Conservation (phyloP, 2,113 vertebrate genomes). For the Lagopus muta region DNA sequence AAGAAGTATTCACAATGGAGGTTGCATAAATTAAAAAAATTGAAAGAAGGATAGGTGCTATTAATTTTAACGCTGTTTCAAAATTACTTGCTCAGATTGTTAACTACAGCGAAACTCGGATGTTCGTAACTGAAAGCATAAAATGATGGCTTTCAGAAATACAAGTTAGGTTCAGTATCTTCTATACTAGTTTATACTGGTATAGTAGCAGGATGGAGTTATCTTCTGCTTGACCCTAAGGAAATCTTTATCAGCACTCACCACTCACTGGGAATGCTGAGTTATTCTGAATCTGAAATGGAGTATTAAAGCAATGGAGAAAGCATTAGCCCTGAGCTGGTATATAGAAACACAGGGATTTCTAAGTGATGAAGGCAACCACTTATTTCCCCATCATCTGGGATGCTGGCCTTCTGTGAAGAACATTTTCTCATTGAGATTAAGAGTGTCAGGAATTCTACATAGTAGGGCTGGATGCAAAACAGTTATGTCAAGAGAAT, state of each 20-base stretch:
- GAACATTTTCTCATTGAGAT: not conserved
- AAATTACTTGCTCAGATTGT: not conserved
- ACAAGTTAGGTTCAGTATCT: not conserved
- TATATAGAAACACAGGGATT: not conserved
- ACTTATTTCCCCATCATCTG: not conserved
- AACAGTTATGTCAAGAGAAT: not conserved
- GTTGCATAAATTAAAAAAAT: not conserved
- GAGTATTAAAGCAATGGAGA: not conserved
- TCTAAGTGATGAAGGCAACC: not conserved
- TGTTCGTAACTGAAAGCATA: not conserved
- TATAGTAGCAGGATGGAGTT: not conserved
- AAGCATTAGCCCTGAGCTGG: not conserved
- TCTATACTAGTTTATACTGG: not conserved
- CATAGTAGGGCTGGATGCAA: not conserved
- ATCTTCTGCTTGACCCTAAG: not conserved
- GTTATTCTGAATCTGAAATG: not conserved
- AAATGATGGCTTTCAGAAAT: not conserved
- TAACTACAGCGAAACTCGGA: not conserved
- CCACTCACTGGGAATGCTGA: not conserved
- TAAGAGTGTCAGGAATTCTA: not conserved
- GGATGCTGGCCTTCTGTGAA: not conserved
- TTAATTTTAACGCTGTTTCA: not conserved
- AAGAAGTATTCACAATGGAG: not conserved
- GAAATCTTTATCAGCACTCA: not conserved
- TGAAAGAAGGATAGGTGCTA: not conserved